Base-by-base conservation (phyloP, 2,113 vertebrate genomes). In the Pionites leucogaster region DNA sequence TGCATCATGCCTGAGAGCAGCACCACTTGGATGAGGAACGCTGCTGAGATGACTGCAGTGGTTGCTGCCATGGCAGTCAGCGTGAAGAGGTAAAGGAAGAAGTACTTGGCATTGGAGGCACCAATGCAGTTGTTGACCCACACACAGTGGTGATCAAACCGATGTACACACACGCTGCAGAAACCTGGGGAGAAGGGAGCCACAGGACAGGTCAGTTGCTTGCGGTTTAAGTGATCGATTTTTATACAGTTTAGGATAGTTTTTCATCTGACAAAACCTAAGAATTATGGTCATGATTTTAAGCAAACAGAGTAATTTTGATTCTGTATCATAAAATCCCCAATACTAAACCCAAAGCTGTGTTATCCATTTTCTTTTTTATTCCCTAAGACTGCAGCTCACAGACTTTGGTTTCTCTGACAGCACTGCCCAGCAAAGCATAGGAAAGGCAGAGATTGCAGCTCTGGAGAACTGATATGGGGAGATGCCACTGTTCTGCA, bases 111-210 rank as follows among this genome's bases (percentile, higher is more conserved):
- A 44, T 99, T 99, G 98, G 96, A 97, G 68, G 98, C 99, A 1
- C 99, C 99, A 0, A 99, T 98, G 97, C 99, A 99, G 98, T 99
- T 99, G 97, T 99, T 99, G 79, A 99, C 98, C 99, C 99, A 99
- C 37, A 99, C 96, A 0, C 99, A 99, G 97, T 99, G 99, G 95
- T 99, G 99, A 93, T 99, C 99, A 2, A 99, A 99, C 27, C 99
- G 99, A 41, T 99, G 99, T 17, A 99, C 98, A 1, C 99, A 99
- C 31, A 80, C 63, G 59, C 98, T 59, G 93, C 99, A 99, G 35
- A 99, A 96, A 17, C 99, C 99, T 99, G 82, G 9, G 22, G 7
- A 37, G 76, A 55, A 68, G 46, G 3, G 31, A 5, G 49, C 8
- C 24, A 65, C 25, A 53, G 37, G 37, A 25, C 22, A 8, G 6